These are phyloP conservation scores for Nemotelus nigrinus DNA, from an alignment of 2,888 invertebrate genomes.

Conservation along the genomic window DNA sequence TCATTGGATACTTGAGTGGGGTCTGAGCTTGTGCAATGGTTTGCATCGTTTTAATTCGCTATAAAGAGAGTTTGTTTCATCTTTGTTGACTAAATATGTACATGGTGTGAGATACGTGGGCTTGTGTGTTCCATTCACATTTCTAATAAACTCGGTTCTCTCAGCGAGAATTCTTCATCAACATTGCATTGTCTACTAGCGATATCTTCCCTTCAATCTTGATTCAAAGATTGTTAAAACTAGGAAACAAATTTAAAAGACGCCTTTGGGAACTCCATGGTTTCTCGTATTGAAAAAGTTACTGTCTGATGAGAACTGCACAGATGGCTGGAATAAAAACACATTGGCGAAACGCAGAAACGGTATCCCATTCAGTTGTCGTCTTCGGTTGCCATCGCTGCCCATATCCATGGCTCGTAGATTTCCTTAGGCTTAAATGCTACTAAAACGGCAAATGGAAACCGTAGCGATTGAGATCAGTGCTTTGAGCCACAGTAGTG, in stretches of 20 bases:
- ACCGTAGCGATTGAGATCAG: neutral
- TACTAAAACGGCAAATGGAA: slow-evolving; percentile 9
- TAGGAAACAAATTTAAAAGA: slow-evolving; percentile 20
- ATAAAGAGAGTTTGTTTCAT: too few species aligned
- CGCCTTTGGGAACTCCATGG: slow-evolving; percentile 20
- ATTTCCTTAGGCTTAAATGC: slow-evolving; percentile 42
- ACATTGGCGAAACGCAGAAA: slow-evolving; percentile 26
- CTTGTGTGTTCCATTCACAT: too few species aligned
- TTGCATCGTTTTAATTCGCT: too few species aligned
- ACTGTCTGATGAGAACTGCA: slow-evolving; percentile 36
- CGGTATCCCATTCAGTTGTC: slow-evolving; percentile 14
- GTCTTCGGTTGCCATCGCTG: slow-evolving; percentile 1
- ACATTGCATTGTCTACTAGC: neutral
- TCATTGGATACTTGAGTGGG: slow-evolving; percentile 9
- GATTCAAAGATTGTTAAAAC: slow-evolving; percentile 38
- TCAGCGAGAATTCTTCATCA: slow-evolving; percentile 16
- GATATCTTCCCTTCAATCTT: too few species aligned
- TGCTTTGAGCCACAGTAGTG: neutral
- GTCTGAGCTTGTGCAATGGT: neutral
- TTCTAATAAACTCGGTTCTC: neutral
- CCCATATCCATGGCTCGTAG: neutral
- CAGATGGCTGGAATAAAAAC: slow-evolving; percentile 36
- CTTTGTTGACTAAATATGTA: too few species aligned
- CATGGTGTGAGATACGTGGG: too few species aligned
- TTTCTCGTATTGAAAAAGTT: slow-evolving; percentile 41